A percentile compares a stretch with the other conserved stretches of the same genome.
Evolutionary conservation across 2,797 vertebrate species (phyloP).

Genomic region (Crenichthys baileyi): DNA sequence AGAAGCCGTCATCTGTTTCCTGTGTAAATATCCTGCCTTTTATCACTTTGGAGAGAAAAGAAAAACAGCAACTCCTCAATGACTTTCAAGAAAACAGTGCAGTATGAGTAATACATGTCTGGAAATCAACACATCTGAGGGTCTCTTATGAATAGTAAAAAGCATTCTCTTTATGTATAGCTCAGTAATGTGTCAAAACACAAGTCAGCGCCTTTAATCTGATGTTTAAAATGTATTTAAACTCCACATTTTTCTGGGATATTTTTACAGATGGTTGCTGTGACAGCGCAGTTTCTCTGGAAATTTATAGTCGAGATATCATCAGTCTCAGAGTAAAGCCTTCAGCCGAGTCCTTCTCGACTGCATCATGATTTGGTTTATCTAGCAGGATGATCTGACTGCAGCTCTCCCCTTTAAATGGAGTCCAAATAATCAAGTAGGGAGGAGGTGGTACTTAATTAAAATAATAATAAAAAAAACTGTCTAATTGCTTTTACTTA

Average conservation of each 20-base stretch:
- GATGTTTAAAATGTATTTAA: not conserved
- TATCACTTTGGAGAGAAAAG: conserved; percentile 19
- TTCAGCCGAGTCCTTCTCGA: not conserved
- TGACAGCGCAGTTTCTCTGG: conserved; percentile 13
- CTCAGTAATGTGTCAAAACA: not conserved
- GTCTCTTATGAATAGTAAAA: not conserved
- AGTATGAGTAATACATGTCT: conserved; percentile 11
- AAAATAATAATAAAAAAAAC: not conserved
- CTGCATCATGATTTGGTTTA: not conserved
- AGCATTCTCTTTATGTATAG: not conserved
- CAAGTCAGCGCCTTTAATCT: conserved; percentile 7
- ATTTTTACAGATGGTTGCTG: conserved; percentile 13
- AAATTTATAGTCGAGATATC: conserved; percentile 9
- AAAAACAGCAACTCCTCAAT: conserved; percentile 10
- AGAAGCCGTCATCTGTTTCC: conserved; percentile 25
- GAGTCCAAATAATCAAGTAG: not conserved
- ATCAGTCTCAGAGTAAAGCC: conserved; percentile 19
- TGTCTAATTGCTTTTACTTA: not conserved
- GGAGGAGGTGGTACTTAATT: not conserved
- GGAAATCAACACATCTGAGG: conserved; percentile 24
- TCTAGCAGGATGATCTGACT: conserved; percentile 1
- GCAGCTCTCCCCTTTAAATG: conserved; percentile 4
- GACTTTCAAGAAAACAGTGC: not conserved
- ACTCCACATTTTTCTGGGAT: conserved; percentile 4
- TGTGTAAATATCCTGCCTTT: conserved; percentile 17